These are phyloP conservation scores for Auanema freiburgensis DNA, from an alignment of 2,888 invertebrate species.

Conservation along the genomic window DNA sequence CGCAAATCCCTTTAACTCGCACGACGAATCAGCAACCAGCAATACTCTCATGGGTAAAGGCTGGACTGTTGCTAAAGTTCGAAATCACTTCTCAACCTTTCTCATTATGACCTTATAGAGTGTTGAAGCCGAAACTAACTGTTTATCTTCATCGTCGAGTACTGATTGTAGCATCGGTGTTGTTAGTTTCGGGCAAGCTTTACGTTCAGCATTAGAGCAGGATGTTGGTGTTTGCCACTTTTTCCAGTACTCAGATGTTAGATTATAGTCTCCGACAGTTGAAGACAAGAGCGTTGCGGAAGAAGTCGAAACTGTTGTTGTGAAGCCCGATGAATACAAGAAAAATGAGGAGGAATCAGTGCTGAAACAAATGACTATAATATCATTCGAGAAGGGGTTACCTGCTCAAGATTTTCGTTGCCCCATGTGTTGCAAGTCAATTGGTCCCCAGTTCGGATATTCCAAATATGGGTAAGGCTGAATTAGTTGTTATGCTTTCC, in stretches of 20 bases:
- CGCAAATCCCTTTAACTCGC: no score
- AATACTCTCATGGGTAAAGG: no score
- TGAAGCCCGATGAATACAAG: slow-evolving; percentile 21
- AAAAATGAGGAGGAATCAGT: not conserved
- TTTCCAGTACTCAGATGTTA: slow-evolving; percentile 1
- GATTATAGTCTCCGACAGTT: slow-evolving; percentile 17
- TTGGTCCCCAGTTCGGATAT: slow-evolving; percentile 44
- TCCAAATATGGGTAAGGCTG: slow-evolving; percentile 45
- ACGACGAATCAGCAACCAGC: no score
- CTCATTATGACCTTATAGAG: no score
- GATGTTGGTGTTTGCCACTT: slow-evolving; percentile 2
- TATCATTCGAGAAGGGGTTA: slow-evolving; percentile 56
- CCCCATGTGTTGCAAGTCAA: slow-evolving; percentile 52
- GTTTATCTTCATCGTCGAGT: slow-evolving; percentile 34
- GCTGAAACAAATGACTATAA: slow-evolving; percentile 19
- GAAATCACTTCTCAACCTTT: no score
- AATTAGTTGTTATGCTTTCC: not conserved
- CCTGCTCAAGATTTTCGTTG: slow-evolving; percentile 55
- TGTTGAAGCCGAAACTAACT: no score
- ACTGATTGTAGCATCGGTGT: slow-evolving; percentile 27
- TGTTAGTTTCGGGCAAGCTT: slow-evolving; percentile 42
- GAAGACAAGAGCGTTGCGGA: slow-evolving; percentile 15
- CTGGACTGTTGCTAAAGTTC: no score
- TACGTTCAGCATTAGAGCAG: slow-evolving; percentile 38
- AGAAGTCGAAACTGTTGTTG: not conserved